phyloP scores from a whole-genome alignment of 2,888 invertebrate genomes.

The Cybosia mesomella region DNA sequence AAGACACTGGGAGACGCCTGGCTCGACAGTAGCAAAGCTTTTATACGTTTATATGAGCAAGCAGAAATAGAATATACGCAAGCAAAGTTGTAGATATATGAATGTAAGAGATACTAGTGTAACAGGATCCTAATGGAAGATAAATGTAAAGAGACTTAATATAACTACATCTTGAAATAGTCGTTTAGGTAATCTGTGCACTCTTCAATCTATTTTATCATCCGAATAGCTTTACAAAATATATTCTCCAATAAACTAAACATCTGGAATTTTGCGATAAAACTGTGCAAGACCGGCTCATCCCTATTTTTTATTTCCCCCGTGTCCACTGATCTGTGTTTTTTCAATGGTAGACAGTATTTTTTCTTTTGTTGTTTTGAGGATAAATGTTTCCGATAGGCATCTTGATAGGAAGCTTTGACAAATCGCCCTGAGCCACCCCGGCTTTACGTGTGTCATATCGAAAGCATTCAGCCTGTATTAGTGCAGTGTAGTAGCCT shows the following conservation, averaged over 20 bases:
- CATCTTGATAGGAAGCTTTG: constrained; percentile 32
- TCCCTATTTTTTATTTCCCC: constrained; percentile 38
- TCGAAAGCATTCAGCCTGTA: neutral
- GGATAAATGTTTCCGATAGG: constrained; percentile 41
- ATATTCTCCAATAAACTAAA: constrained; percentile 12
- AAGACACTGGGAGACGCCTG: no score
- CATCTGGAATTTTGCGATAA: constrained; percentile 30
- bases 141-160: neutral
- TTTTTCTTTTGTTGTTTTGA: constrained; percentile 43
- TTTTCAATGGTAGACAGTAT: constrained; percentile 32
- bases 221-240: neutral
- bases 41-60: no score
- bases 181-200: neutral
- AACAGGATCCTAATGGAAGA: neutral
- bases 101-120: neutral
- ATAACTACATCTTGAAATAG: neutral
- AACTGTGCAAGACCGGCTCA: constrained; percentile 36
- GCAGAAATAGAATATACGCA: no score
- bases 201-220: neutral
- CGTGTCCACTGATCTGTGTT: constrained; percentile 41
- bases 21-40: no score
- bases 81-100: no score
- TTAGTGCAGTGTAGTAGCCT: neutral
- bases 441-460: constrained; percentile 12
- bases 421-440: constrained; percentile 14